Evolutionary conservation across 1,140 invertebrate species (phyloP).

Genomic region (Heliconius eleuchia): DNA sequence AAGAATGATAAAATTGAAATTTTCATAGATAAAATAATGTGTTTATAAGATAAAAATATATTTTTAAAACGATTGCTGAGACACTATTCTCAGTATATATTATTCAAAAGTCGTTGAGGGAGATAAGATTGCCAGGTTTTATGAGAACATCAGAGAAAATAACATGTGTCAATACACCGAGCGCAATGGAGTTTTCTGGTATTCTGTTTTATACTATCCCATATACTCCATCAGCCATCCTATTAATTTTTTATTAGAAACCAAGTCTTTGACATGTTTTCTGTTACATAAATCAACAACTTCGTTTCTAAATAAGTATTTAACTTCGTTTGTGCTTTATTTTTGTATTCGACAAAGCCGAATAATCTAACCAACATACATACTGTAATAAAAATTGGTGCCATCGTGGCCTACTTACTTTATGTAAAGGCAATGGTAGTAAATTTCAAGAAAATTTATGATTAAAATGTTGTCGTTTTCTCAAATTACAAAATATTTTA

Average conservation of each 20-base stretch:
- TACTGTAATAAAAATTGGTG: neutral
- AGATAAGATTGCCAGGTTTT: constrained; percentile 66
- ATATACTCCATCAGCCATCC: constrained; percentile 45
- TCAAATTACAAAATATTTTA: no score
- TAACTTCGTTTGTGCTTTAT: constrained; percentile 37
- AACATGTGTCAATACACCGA: constrained; percentile 62
- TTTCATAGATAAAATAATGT: constrained; percentile 14
- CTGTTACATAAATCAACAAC: constrained; percentile 33
- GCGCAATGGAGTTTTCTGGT: constrained; percentile 54
- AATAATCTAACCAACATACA: constrained; percentile 3
- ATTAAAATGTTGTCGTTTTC: neutral
- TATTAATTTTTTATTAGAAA: constrained; percentile 62
- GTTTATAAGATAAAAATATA: constrained; percentile 34
- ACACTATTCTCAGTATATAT: constrained; percentile 47
- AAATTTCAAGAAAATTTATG: neutral
- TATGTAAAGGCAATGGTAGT: neutral
- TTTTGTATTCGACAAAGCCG: neutral
- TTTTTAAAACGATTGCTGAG: constrained; percentile 33
- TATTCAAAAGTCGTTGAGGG: constrained; percentile 53
- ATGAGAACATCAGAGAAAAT: constrained; percentile 59
- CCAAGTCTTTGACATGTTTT: constrained; percentile 39
- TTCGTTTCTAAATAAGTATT: constrained; percentile 17
- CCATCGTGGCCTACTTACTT: neutral
- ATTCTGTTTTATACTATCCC: constrained; percentile 51
- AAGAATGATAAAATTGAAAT: constrained; percentile 18